Percentiles rank a stretch among this genome's conserved stretches.
These are phyloP conservation scores for Agriopis aurantiaria DNA, from an alignment of 2,888 invertebrate species.

Conservation along the genomic window DNA sequence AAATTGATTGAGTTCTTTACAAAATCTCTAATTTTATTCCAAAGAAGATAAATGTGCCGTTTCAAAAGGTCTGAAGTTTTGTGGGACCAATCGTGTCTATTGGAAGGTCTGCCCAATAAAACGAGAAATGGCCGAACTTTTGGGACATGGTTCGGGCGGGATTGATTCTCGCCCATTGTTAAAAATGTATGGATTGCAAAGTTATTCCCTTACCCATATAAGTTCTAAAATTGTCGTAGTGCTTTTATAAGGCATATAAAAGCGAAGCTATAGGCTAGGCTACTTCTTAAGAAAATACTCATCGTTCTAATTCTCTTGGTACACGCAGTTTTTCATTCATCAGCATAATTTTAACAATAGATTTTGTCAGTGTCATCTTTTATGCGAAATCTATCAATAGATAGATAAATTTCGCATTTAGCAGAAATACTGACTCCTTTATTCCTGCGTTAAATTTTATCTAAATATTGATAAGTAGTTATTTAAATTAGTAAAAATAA, in stretches of 20 bases:
- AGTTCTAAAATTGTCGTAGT: not conserved
- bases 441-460: too few relatives aligned
- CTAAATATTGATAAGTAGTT: too few relatives aligned
- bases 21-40: not conserved
- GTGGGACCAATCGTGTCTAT: slow-evolving; percentile 12
- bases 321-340: too few relatives aligned
- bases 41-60: slow-evolving; percentile 5
- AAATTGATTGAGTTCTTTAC: not conserved
- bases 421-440: too few relatives aligned
- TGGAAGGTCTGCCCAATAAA: slow-evolving; percentile 22
- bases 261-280: not conserved
- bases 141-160: slow-evolving; percentile 11
- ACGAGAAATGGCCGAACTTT: slow-evolving; percentile 22
- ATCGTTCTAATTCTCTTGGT: too few relatives aligned
- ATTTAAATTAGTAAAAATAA: too few relatives aligned
- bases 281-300: too few relatives aligned
- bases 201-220: slow-evolving; percentile 4
- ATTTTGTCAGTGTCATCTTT: too few relatives aligned
- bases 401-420: too few relatives aligned
- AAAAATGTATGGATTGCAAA: slow-evolving; percentile 24
- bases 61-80: slow-evolving; percentile 10
- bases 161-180: slow-evolving; percentile 27
- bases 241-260: not conserved
- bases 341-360: too few relatives aligned
- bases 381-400: too few relatives aligned